phyloP scores from a whole-genome alignment of 2,888 invertebrate genomes.

The Netelia inedita region DNA sequence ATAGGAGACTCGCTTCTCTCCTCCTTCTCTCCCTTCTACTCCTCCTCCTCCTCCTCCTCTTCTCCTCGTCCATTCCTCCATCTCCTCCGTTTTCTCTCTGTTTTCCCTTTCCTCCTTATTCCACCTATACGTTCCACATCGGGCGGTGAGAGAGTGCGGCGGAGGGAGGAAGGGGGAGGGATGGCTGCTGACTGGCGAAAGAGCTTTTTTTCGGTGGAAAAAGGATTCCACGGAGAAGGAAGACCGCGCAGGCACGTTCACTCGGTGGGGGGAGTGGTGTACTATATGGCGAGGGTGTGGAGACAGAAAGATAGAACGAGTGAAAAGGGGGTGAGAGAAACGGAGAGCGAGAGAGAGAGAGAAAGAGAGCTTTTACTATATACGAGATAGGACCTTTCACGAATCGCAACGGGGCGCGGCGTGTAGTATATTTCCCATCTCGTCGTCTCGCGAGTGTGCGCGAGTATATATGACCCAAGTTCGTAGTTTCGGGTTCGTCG shows the following conservation, averaged over 20 bases:
- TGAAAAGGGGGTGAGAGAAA: conserved; percentile 22
- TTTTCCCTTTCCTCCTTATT: conserved; percentile 26
- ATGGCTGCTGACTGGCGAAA: conserved; percentile 56
- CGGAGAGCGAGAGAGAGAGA: background rate
- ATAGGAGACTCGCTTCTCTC: conserved; percentile 55
- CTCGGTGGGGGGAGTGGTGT: conserved; percentile 62
- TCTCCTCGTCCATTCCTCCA: background rate
- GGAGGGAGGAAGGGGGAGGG: too few relatives aligned
- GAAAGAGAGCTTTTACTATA: background rate
- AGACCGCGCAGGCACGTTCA: conserved; percentile 68
- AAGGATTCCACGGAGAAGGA: conserved; percentile 67
- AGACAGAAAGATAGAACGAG: conserved; percentile 41
- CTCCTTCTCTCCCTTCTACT: background rate
- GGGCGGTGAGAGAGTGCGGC: conserved; percentile 34
- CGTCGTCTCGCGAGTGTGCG: conserved; percentile 7
- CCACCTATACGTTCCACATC: conserved; percentile 43
- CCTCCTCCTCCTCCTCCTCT: conserved; percentile 18
- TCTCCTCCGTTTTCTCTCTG: background rate
- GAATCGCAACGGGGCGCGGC: conserved; percentile 67
- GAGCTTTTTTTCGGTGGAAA: conserved; percentile 59
- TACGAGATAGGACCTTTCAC: conserved; percentile 63
- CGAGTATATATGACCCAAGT: conserved; percentile 18
- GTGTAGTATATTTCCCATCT: conserved; percentile 56
- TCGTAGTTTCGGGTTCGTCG: conserved; percentile 54
- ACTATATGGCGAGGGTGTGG: conserved; percentile 57